Percentiles rank a stretch among this genome's conserved stretches.
These are phyloP conservation scores for Pleuronectes platessa DNA, from an alignment of 2,113 vertebrate species.

Conservation along the genomic window DNA sequence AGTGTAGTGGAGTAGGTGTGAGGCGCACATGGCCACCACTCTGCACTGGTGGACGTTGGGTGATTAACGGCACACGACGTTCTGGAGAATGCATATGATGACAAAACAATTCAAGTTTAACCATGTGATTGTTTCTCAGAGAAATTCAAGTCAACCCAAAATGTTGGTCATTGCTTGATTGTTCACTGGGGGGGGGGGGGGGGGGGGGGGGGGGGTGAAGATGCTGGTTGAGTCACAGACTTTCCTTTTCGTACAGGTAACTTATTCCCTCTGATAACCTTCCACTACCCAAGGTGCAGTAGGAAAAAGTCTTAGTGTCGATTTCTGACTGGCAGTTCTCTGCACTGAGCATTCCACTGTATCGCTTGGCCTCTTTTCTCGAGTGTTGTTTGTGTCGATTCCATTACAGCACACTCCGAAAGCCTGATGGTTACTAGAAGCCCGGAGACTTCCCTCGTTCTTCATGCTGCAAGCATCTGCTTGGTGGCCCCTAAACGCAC, in stretches of 20 bases:
- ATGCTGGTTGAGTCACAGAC: too few species aligned
- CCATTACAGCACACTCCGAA: not conserved
- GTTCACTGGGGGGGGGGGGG: too few species aligned
- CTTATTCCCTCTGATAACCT: not conserved
- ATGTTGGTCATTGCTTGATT: too few species aligned
- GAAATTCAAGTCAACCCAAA: too few species aligned
- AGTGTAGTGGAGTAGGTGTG: constrained; percentile 21
- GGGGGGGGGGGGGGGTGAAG: too few species aligned
- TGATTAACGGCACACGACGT: too few species aligned
- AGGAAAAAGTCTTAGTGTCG: not conserved
- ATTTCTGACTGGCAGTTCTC: constrained; percentile 17
- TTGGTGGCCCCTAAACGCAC: constrained; percentile 40
- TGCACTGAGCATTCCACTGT: constrained; percentile 9
- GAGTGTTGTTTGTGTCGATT: constrained; percentile 17
- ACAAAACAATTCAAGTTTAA: too few species aligned
- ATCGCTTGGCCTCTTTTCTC: constrained; percentile 24
- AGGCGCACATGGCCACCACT: constrained; percentile 10
- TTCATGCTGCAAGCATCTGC: constrained; percentile 15
- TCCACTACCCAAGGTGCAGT: not conserved
- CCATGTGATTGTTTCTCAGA: too few species aligned
- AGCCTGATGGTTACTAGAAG: constrained; percentile 6
- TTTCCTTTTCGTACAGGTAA: not conserved
- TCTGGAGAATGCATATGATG: too few species aligned
- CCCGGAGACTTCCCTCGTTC: constrained; percentile 18
- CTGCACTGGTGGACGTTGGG: constrained; percentile 13